Evolutionary conservation across 2,888 invertebrate genomes (phyloP).

Genomic region (Rotaria macrura): DNA sequence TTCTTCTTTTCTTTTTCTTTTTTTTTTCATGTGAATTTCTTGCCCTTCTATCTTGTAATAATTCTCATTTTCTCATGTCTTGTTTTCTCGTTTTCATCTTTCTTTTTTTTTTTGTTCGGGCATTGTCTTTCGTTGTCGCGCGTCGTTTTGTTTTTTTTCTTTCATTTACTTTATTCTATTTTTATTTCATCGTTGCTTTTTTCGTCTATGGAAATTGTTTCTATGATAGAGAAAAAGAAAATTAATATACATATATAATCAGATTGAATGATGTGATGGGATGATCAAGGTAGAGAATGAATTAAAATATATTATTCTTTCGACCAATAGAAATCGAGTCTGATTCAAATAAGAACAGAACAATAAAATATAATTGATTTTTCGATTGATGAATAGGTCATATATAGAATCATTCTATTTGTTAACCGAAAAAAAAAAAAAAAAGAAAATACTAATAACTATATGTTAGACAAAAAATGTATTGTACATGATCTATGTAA

Average conservation of each 20-base stretch:
- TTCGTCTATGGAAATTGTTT: neutral
- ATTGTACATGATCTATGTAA: no score
- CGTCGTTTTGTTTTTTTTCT: neutral
- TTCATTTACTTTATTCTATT: conserved; percentile 10
- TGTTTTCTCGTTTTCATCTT: no score
- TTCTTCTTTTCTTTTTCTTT: neutral
- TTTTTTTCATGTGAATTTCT: no score
- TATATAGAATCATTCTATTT: no score
- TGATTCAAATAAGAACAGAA: neutral
- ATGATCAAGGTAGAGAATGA: neutral
- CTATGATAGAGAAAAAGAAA: neutral
- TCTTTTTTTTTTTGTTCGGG: neutral
- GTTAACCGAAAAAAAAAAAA: no score
- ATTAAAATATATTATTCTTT: neutral
- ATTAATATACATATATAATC: neutral
- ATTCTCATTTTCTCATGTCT: no score
- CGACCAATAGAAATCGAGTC: neutral
- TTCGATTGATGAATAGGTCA: no score
- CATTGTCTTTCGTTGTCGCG: neutral
- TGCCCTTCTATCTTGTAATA: no score
- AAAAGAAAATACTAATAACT: no score
- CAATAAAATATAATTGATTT: neutral
- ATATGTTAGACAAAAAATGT: no score
- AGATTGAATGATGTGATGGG: neutral
- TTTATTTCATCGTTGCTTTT: neutral